phyloP scores from a whole-genome alignment of 2,797 vertebrate species.

The Eulemur coronatus region DNA sequence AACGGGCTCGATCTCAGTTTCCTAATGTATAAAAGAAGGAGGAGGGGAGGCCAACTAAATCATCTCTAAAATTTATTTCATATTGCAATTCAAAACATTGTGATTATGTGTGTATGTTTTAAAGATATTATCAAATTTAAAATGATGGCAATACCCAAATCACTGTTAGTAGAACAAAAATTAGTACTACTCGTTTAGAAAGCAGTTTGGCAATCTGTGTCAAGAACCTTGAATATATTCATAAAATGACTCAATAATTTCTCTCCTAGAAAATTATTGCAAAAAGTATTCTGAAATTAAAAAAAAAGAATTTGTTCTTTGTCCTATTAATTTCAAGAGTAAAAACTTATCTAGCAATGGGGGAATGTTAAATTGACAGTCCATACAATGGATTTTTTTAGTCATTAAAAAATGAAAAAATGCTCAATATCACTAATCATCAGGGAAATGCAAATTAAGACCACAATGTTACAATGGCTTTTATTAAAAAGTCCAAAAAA shows the following conservation, averaged over 20 bases:
- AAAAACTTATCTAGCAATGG: not conserved
- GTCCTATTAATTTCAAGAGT: conserved; percentile 37
- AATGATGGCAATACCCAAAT: conserved; percentile 58
- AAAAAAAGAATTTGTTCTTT: not conserved
- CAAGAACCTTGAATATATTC: conserved; percentile 48
- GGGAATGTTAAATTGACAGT: not conserved
- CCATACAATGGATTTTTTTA: not conserved
- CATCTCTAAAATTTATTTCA: conserved; percentile 1
- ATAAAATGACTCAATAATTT: conserved; percentile 17
- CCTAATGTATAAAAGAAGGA: not conserved
- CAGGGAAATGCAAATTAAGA: too few species aligned
- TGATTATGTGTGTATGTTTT: conserved; percentile 31
- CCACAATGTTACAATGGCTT: too few species aligned
- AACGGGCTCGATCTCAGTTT: not conserved
- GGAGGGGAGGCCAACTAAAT: not conserved
- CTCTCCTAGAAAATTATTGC: conserved; percentile 45
- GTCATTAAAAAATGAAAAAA: not conserved
- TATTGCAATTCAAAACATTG: conserved; percentile 28
- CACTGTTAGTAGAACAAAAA: conserved; percentile 38
- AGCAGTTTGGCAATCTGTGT: conserved; percentile 67
- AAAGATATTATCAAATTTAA: conserved; percentile 57
- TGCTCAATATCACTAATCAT: too few species aligned
- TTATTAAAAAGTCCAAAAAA: too few species aligned
- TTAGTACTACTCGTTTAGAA: conserved; percentile 61
- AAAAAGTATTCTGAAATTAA: conserved; percentile 42